Conservation (phyloP, 2,797 vertebrate species). For the Amblyraja radiata region DNA sequence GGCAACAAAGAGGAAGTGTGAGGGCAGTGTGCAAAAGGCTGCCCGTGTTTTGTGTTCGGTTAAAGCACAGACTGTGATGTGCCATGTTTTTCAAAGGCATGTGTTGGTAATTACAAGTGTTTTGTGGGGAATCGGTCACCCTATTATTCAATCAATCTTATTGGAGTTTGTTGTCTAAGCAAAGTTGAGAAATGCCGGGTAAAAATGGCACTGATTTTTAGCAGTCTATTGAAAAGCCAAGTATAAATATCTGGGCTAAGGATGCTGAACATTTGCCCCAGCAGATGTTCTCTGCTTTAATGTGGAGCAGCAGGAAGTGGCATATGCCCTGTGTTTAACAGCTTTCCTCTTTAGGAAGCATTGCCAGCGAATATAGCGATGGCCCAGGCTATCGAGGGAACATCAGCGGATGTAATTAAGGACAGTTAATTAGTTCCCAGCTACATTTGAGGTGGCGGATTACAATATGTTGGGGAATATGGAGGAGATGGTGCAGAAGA, state of each 20-base stretch:
- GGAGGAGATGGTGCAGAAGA: neutral
- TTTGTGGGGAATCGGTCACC: neutral
- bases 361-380: slow-evolving; percentile 16
- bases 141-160: neutral
- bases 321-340: neutral
- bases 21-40: neutral
- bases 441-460: neutral
- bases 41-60: neutral
- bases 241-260: neutral
- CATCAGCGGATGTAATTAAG: neutral
- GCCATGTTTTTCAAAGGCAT: neutral
- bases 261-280: slow-evolving; percentile 27
- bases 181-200: neutral
- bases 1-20: neutral
- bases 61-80: neutral
- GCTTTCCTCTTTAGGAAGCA: slow-evolving; percentile 6
- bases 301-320: slow-evolving; percentile 32
- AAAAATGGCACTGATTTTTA: neutral
- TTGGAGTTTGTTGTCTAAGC: neutral
- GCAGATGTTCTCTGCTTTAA: slow-evolving; percentile 35
- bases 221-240: neutral
- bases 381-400: slow-evolving; percentile 5
- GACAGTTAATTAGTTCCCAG: neutral
- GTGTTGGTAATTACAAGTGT: neutral
- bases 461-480: too few relatives aligned